These are phyloP conservation scores for Prenolepis imparis DNA, from an alignment of 2,888 invertebrate genomes.

Conservation along the genomic window DNA sequence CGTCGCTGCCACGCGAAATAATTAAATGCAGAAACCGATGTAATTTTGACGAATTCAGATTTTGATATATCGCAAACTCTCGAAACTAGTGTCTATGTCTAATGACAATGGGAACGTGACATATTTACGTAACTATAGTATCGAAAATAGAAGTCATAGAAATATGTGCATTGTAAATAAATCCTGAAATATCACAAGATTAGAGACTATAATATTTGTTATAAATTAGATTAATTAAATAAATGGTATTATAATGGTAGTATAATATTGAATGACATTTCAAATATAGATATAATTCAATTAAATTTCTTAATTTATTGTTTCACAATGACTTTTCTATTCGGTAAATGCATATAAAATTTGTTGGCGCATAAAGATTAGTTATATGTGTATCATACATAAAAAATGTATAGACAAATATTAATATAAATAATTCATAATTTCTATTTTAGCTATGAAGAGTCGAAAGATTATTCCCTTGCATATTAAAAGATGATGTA, in stretches of 20 bases:
- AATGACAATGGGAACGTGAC: slow-evolving; percentile 19
- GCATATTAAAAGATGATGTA: not conserved
- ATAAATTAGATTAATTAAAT: not conserved
- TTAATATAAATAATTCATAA: slow-evolving; percentile 2
- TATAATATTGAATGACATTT: not conserved
- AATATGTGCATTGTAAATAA: not conserved
- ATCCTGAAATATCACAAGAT: not conserved
- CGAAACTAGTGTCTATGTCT: slow-evolving; percentile 15
- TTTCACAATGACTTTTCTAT: not conserved
- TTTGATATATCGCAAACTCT: slow-evolving; percentile 29
- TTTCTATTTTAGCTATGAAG: not conserved
- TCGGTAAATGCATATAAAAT: not conserved
- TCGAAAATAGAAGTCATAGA: not conserved
- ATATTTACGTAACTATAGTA: slow-evolving; percentile 6
- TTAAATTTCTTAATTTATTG: not conserved
- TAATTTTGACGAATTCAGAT: slow-evolving; percentile 46
- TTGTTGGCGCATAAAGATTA: not conserved
- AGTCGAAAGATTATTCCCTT: not conserved
- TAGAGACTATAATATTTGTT: not conserved
- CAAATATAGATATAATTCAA: not conserved
- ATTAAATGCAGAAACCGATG: slow-evolving; percentile 52
- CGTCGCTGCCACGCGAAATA: slow-evolving; percentile 17
- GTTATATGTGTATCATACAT: not conserved
- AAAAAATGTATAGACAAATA: not conserved
- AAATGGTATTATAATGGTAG: not conserved